Conservation (phyloP, 2,888 invertebrate genomes). For the Morpho helenor region DNA sequence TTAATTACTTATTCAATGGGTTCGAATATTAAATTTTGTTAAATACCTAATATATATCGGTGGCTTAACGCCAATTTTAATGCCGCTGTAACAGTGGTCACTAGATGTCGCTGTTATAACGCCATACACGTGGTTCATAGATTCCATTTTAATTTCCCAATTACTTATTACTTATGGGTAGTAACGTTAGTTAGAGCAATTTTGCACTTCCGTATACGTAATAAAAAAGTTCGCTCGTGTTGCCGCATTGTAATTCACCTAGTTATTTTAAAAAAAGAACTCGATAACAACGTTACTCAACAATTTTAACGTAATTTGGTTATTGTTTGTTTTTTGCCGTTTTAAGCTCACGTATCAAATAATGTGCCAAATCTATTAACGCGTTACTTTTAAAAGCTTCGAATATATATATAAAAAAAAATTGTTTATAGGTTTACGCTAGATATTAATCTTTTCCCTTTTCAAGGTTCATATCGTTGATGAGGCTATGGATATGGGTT, state of each 20-base stretch:
- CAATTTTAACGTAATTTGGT: slow-evolving; percentile 24
- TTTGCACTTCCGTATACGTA: slow-evolving; percentile 40
- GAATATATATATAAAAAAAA: too few species aligned
- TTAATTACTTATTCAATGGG: too few species aligned
- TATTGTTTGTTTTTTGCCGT: slow-evolving; percentile 20
- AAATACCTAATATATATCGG: too few species aligned
- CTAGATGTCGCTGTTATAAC: too few species aligned
- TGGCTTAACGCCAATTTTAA: too few species aligned
- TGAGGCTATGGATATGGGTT: too few species aligned
- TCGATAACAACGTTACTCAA: slow-evolving; percentile 35
- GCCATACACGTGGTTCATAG: not conserved
- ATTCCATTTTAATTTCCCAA: not conserved
- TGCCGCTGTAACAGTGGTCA: too few species aligned
- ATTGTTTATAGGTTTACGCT: too few species aligned
- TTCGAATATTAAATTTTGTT: too few species aligned
- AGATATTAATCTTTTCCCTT: too few species aligned
- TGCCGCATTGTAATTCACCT: slow-evolving; percentile 32
- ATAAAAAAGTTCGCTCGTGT: slow-evolving; percentile 33
- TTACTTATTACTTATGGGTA: slow-evolving; percentile 9
- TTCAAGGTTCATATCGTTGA: too few species aligned
- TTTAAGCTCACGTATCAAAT: slow-evolving; percentile 1
- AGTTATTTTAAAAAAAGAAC: slow-evolving; percentile 32
- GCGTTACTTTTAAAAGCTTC: too few species aligned
- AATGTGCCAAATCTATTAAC: not conserved
- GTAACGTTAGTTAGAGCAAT: slow-evolving; percentile 29